phyloP scores from a whole-genome alignment of 2,888 invertebrate species.

The Psylliodes chrysocephalus region DNA sequence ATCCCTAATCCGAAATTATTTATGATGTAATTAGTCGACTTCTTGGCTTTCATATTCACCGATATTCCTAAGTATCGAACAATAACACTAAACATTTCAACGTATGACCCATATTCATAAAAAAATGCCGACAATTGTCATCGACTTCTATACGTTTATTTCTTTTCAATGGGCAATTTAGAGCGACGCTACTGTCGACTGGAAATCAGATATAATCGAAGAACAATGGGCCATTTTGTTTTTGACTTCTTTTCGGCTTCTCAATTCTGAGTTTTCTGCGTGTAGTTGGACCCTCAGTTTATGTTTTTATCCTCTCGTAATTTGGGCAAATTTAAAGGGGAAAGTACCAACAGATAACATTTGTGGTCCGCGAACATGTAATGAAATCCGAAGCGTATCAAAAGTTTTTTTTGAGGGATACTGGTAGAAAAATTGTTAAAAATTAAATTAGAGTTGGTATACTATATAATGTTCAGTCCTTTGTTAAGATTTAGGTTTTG shows the following conservation, averaged over 20 bases:
- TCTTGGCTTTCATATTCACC: too few species aligned
- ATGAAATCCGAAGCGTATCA: constrained; percentile 49
- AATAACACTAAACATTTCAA: too few species aligned
- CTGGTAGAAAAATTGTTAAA: too few species aligned
- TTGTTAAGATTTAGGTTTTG: too few species aligned
- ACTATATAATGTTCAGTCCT: too few species aligned
- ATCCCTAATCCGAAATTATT: too few species aligned
- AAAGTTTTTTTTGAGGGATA: too few species aligned
- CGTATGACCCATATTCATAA: neutral
- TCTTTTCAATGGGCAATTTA: constrained; percentile 1
- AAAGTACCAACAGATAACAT: constrained; percentile 55
- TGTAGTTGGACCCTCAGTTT: constrained; percentile 50
- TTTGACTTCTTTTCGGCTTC: constrained; percentile 31
- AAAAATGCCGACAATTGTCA: neutral
- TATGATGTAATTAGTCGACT: too few species aligned
- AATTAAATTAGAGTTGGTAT: too few species aligned
- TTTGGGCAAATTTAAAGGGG: constrained; percentile 54
- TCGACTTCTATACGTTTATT: neutral
- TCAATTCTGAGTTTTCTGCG: constrained; percentile 47
- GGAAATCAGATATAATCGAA: constrained; percentile 52
- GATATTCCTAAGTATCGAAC: too few species aligned
- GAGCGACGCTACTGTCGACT: constrained; percentile 19
- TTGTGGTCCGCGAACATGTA: constrained; percentile 55
- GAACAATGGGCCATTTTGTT: constrained; percentile 58
- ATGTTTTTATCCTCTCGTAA: constrained; percentile 52